These are phyloP conservation scores for Sebastes elongatus DNA, from an alignment of 2,797 vertebrate species.

Conservation along the genomic window DNA sequence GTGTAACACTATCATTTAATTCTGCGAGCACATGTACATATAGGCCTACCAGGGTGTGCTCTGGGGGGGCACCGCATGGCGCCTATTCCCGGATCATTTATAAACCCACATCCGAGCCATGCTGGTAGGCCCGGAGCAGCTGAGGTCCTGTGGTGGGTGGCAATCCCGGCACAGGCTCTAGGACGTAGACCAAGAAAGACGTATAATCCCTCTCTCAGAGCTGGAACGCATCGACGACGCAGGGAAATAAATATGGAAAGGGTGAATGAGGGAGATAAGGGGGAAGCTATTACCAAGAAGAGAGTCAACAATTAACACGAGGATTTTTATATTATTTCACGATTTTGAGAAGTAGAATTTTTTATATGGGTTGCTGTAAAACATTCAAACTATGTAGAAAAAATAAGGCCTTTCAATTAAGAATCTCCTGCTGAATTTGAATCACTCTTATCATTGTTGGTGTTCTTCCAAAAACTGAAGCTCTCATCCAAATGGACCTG, in stretches of 20 bases:
- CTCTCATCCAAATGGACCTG: background rate
- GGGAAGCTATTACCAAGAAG: constrained; percentile 24
- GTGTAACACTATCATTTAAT: constrained; percentile 1
- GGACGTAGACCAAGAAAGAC: constrained; percentile 73
- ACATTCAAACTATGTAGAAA: background rate
- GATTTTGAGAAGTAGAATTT: background rate
- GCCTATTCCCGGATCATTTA: constrained; percentile 81
- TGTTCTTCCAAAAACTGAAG: constrained; percentile 4
- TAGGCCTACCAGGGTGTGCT: background rate
- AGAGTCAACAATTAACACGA: constrained; percentile 8
- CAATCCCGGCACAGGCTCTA: constrained; percentile 52
- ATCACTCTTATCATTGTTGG: background rate
- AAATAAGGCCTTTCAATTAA: background rate
- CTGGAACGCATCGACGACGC: constrained; percentile 50
- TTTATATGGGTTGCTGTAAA: background rate
- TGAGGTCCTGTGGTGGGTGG: constrained; percentile 68
- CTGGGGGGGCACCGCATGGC: constrained; percentile 57
- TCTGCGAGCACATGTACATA: background rate
- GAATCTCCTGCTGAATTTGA: constrained; percentile 1
- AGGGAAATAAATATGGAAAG: constrained; percentile 75
- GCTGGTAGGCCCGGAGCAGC: constrained; percentile 71
- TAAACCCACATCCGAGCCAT: constrained; percentile 67
- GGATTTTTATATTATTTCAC: background rate
- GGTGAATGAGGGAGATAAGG: constrained; percentile 45
- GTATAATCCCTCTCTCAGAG: constrained; percentile 72